Evolutionary conservation across 2,797 vertebrate genomes (phyloP).

Genomic region (Pteronotus mesoamericanus): DNA sequence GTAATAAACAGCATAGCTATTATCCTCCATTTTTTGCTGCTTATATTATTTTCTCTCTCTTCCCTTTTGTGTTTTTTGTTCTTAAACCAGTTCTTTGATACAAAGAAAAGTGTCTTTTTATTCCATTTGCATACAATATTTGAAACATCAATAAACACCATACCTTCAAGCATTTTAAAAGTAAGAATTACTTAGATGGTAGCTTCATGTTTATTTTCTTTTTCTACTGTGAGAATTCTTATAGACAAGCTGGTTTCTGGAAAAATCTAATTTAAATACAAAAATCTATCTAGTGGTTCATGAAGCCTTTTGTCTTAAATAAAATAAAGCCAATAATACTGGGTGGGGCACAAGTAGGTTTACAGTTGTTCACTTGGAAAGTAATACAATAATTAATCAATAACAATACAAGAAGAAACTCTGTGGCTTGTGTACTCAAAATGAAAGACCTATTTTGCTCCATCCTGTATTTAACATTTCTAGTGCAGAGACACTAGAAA

Average conservation of each 20-base stretch:
- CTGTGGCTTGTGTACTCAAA: neutral
- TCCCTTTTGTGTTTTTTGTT: neutral
- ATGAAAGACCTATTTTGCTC: neutral
- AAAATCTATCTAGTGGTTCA: neutral
- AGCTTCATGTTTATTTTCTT: constrained; percentile 6
- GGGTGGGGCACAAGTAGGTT: neutral
- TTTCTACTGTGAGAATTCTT: neutral
- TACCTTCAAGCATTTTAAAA: neutral
- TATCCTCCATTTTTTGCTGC: neutral
- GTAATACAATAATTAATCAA: neutral
- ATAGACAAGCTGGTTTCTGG: neutral
- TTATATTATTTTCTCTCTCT: neutral
- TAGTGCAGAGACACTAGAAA: neutral
- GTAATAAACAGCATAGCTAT: constrained; percentile 39
- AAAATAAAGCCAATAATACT: neutral
- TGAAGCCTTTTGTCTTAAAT: neutral
- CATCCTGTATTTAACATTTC: neutral
- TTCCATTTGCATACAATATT: constrained; percentile 1
- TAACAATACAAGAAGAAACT: neutral
- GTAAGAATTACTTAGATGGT: neutral
- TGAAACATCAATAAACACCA: neutral
- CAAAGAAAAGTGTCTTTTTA: constrained; percentile 20
- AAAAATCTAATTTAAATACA: constrained; percentile 29
- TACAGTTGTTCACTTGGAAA: neutral
- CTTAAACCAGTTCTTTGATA: neutral